These are phyloP conservation scores for Psammodynastes pulverulentus DNA, from an alignment of 2,113 vertebrate species.

Conservation along the genomic window DNA sequence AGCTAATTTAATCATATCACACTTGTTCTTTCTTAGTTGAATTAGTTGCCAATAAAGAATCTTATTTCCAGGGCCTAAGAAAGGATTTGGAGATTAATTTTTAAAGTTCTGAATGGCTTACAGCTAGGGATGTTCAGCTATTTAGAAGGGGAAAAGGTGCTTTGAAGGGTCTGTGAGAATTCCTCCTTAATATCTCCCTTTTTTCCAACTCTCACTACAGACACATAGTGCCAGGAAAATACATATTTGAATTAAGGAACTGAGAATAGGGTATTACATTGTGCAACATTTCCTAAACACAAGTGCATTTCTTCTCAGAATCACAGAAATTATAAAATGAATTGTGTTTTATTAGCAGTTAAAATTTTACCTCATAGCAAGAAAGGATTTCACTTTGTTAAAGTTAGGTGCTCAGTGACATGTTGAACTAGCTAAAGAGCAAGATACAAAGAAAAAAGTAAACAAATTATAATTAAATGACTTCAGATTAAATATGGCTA, in stretches of 20 bases:
- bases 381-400: background rate
- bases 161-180: background rate
- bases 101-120: background rate
- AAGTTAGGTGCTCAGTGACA: background rate
- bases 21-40: background rate
- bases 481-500: background rate
- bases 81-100: background rate
- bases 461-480: background rate
- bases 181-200: background rate
- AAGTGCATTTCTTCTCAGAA: background rate
- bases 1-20: background rate
- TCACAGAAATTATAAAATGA: background rate
- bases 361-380: background rate
- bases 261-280: background rate
- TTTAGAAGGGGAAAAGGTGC: background rate
- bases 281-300: background rate
- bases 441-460: background rate
- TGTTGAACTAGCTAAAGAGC: background rate
- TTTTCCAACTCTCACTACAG: background rate
- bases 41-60: background rate
- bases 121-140: background rate
- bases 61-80: background rate
- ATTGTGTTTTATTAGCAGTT: background rate
- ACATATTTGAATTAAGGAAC: background rate
- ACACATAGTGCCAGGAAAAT: background rate